A percentile compares a stretch with the other conserved stretches of the same genome.
Evolutionary conservation across 1,140 invertebrate species (phyloP).

Genomic region (Brachionus angularis): DNA sequence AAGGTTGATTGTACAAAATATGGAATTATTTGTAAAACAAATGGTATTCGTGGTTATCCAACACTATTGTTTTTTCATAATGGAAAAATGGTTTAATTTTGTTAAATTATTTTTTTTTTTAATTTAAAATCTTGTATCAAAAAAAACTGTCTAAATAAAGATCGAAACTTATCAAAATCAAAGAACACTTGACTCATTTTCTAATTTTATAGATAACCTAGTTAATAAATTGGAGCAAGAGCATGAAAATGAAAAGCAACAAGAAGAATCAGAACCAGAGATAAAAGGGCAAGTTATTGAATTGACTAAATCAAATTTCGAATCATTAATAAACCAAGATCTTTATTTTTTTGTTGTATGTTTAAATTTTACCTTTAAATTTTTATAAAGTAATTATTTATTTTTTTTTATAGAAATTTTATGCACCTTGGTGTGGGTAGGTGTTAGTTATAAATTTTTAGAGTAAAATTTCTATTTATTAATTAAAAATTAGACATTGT

Average conservation of each 20-base stretch:
- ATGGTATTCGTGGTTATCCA: neutral
- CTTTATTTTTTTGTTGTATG: conserved; percentile 2
- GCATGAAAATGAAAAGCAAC: neutral
- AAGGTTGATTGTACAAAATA: conserved; percentile 32
- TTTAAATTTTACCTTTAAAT: neutral
- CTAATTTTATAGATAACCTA: neutral
- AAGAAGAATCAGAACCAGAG: neutral
- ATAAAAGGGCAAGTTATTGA: neutral
- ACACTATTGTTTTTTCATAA: conserved; percentile 5
- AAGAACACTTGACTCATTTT: neutral
- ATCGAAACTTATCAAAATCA: neutral
- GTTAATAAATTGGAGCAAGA: neutral
- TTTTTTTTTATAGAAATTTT: conserved; percentile 32
- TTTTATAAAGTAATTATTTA: neutral
- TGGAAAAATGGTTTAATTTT: conserved; percentile 10
- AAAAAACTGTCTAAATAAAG: no score
- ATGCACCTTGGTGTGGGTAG: conserved; percentile 36
- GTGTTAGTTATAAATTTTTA: no score
- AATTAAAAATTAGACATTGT: conserved; percentile 25
- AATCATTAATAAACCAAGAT: neutral
- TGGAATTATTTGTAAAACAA: neutral
- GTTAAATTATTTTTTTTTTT: neutral
- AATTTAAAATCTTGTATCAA: no score
- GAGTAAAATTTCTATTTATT: no score
- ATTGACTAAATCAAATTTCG: neutral